These are phyloP conservation scores for Halichondria panicea DNA, from an alignment of 37 sponge, comb jelly and placozoan genomes.

Conservation along the genomic window DNA sequence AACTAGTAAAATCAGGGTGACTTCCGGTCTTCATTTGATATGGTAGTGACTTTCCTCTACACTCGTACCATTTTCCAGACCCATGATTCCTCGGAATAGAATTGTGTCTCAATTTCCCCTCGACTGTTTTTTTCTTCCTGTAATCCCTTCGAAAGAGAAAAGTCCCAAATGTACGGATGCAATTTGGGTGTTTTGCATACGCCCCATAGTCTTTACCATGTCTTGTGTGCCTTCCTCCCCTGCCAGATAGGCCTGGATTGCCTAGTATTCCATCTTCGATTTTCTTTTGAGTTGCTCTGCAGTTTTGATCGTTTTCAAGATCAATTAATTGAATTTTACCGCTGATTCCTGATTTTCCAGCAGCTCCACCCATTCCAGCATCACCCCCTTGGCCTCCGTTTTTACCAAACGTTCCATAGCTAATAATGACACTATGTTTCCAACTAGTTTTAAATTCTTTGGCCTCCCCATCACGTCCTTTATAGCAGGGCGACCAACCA, in stretches of 20 bases:
- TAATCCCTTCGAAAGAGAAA: not conserved
- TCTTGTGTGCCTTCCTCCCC: not conserved
- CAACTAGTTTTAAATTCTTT: not conserved
- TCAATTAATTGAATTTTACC: not conserved
- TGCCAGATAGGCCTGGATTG: not conserved
- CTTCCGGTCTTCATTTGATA: no score
- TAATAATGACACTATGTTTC: not conserved
- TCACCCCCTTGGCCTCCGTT: not conserved
- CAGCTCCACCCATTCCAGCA: not conserved
- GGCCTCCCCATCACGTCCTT: not conserved
- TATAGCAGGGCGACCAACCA: not conserved
- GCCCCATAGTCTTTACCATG: not conserved
- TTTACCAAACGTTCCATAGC: not conserved
- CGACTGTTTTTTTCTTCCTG: not conserved
- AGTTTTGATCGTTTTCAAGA: not conserved
- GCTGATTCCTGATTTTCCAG: not conserved
- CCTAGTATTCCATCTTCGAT: not conserved
- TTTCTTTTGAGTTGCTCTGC: not conserved
- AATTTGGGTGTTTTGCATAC: not conserved
- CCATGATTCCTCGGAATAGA: no score
- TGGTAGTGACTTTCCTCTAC: no score
- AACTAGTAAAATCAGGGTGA: no score
- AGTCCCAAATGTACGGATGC: not conserved
- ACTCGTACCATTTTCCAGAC: no score
- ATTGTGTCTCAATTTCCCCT: not conserved